Conservation (phyloP, 1,140 invertebrate species). For the Papilio glaucus region DNA sequence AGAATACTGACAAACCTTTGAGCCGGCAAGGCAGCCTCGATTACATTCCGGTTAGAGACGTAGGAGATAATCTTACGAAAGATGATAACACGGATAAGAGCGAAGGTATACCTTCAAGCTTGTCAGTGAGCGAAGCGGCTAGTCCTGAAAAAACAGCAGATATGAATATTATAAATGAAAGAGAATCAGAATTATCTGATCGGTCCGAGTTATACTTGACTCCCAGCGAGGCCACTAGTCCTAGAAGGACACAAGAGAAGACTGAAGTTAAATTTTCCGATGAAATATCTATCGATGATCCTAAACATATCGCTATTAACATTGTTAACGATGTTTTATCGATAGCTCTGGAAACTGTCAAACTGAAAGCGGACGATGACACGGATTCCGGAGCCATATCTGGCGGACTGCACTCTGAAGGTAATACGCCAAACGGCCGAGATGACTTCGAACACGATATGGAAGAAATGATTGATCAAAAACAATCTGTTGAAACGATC, state of each 20-base stretch:
- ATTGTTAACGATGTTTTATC: conserved; percentile 81
- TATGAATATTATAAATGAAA: conserved; percentile 64
- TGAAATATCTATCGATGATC: conserved; percentile 84
- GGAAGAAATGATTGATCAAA: conserved; percentile 68
- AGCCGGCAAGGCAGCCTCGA: conserved; percentile 79
- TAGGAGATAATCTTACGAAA: conserved; percentile 71
- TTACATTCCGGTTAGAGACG: conserved; percentile 81
- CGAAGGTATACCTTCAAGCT: conserved; percentile 78
- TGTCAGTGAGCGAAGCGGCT: conserved; percentile 78
- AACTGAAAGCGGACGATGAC: conserved; percentile 74
- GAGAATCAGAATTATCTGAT: conserved; percentile 82
- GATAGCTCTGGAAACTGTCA: conserved; percentile 79
- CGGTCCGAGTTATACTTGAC: conserved; percentile 86
- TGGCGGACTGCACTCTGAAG: conserved; percentile 73
- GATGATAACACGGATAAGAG: conserved; percentile 79
- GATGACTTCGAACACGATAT: conserved; percentile 78
- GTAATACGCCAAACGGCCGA: conserved; percentile 76
- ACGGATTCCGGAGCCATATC: conserved; percentile 76
- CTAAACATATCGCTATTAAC: conserved; percentile 76
- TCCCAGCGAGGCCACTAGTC: conserved; percentile 84
- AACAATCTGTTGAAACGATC: conserved; percentile 63
- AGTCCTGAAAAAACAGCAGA: conserved; percentile 79
- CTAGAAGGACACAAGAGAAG: conserved; percentile 76
- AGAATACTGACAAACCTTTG: conserved; percentile 84
- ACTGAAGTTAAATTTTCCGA: conserved; percentile 81